Conservation (phyloP, 92 coral and sea anemone genomes). For the Porites lobata region DNA sequence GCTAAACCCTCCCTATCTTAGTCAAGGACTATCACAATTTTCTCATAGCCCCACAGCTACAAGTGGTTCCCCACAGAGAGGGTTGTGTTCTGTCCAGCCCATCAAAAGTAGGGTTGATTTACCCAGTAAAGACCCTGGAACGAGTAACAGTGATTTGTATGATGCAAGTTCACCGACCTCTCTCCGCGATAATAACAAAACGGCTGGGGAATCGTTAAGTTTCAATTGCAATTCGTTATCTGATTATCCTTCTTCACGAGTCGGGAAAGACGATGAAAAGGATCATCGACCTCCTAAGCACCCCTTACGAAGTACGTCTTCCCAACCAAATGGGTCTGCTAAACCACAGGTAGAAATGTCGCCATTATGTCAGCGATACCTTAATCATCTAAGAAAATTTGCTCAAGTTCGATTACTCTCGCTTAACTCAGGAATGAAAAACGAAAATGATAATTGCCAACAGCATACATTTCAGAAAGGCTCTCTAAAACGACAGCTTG, state of each 20-base stretch:
- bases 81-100: neutral
- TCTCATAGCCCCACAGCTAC: neutral
- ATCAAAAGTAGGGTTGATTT: neutral
- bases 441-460: neutral
- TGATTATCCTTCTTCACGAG: neutral
- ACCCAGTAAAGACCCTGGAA: neutral
- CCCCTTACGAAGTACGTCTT: neutral
- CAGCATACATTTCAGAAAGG: neutral
- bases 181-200: neutral
- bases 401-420: neutral
- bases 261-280: neutral
- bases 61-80: no score
- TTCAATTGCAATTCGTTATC: neutral
- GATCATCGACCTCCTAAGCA: neutral
- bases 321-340: neutral
- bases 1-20: neutral
- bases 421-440: neutral
- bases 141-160: neutral
- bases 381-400: constrained; percentile 10
- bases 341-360: constrained; percentile 19
- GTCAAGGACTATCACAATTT: neutral
- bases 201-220: neutral
- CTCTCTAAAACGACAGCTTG: neutral
- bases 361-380: constrained; percentile 8
- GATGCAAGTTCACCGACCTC: neutral